phyloP scores from a whole-genome alignment of 2,797 vertebrate genomes.

The Dermochelys coriacea region DNA sequence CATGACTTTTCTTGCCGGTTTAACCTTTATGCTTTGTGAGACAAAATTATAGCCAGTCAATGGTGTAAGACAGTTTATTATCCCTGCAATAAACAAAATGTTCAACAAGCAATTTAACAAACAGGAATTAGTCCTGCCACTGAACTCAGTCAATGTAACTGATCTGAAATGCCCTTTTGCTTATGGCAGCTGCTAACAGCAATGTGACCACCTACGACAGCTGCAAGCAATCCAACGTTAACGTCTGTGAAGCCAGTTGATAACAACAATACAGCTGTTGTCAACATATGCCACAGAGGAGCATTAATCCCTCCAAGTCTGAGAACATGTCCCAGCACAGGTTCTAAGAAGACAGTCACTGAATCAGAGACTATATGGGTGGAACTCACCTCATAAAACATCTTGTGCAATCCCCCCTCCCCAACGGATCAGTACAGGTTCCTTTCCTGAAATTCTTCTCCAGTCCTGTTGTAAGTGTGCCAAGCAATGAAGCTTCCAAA shows the following conservation, averaged over 20 bases:
- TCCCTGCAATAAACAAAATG: neutral
- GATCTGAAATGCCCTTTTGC: neutral
- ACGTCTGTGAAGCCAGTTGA: neutral
- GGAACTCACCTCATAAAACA: neutral
- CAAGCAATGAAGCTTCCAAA: neutral
- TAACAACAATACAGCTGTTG: neutral
- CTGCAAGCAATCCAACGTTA: neutral
- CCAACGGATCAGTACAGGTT: neutral
- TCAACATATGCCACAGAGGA: accelerated
- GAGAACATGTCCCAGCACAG: neutral
- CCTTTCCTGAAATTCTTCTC: neutral
- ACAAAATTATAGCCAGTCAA: neutral
- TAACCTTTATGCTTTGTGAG: neutral
- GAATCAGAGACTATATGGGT: neutral
- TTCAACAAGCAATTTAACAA: neutral
- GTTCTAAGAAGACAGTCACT: accelerated
- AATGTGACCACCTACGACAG: neutral
- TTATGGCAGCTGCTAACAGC: neutral
- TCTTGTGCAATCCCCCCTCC: neutral
- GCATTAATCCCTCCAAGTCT: neutral
- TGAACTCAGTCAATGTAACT: neutral
- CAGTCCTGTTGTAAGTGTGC: neutral
- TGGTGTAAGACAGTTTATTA: neutral
- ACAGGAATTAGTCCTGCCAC: neutral
- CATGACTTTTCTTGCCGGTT: neutral